These are phyloP conservation scores for Chlorospingus flavigularis DNA, from an alignment of 2,797 vertebrate genomes.

Conservation along the genomic window DNA sequence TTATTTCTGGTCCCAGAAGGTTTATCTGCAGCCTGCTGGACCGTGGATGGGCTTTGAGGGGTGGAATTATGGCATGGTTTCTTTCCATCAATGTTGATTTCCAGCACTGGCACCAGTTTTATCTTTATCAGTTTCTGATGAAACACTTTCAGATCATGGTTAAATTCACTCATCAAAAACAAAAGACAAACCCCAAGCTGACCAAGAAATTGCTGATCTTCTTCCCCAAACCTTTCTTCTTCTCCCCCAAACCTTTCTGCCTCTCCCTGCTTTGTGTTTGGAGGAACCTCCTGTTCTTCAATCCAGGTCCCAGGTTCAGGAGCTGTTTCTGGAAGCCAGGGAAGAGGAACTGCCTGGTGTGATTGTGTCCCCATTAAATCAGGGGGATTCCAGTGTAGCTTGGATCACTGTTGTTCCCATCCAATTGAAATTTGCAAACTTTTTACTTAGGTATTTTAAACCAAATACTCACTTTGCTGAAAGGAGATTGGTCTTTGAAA, in stretches of 20 bases:
- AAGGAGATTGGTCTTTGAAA: neutral
- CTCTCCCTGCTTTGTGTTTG: neutral
- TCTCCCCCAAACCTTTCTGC: neutral
- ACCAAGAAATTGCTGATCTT: neutral
- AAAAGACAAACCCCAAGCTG: neutral
- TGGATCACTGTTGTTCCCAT: neutral
- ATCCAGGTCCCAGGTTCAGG: neutral
- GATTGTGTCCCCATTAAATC: neutral
- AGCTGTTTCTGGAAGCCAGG: neutral
- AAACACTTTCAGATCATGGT: fast-evolving
- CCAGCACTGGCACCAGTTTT: neutral
- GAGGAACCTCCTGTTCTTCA: neutral
- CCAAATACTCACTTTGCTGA: neutral
- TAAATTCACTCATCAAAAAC: neutral
- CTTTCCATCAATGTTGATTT: neutral
- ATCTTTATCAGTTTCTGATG: neutral
- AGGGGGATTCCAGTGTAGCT: neutral
- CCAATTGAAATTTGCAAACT: neutral
- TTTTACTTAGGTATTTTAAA: neutral
- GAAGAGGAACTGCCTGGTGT: neutral
- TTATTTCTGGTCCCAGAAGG: neutral
- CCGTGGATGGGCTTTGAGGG: neutral
- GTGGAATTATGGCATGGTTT: fast-evolving
- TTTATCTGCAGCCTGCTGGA: neutral
- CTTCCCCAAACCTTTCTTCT: neutral